A percentile compares a stretch with the other conserved stretches of the same genome.
phyloP scores from a whole-genome alignment of 2,888 invertebrate genomes.

The Tetheella fluctuosa region DNA sequence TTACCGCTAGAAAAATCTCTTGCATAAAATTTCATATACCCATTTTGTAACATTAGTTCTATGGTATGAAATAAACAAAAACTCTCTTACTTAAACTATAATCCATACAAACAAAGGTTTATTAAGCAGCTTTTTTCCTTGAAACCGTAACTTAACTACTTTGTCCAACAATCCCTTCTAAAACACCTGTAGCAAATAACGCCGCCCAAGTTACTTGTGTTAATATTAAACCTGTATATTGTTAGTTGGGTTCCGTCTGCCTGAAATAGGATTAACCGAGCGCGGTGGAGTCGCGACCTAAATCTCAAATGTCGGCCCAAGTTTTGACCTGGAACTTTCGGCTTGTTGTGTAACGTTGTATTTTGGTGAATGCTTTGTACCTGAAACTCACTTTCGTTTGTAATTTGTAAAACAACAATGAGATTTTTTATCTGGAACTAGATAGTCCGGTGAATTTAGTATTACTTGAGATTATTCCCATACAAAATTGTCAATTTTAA shows the following conservation, averaged over 20 bases:
- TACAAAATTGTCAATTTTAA: too few species aligned
- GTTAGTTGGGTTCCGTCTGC: slow-evolving; percentile 28
- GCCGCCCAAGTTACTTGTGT: slow-evolving; percentile 29
- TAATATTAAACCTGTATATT: slow-evolving; percentile 46
- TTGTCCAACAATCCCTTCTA: slow-evolving; percentile 20
- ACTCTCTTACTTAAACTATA: neutral
- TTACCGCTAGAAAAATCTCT: neutral
- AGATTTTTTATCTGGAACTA: neutral
- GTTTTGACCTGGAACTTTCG: slow-evolving; percentile 37
- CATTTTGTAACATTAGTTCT: too few species aligned
- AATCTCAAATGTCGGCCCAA: slow-evolving; percentile 49
- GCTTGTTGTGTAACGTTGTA: neutral
- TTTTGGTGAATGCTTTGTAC: neutral
- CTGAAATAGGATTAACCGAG: slow-evolving; percentile 45
- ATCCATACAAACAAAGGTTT: neutral
- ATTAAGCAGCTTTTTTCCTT: slow-evolving; percentile 3
- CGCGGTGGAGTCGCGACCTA: slow-evolving; percentile 46
- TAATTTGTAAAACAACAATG: neutral
- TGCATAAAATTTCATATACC: neutral
- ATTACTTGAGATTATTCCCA: too few species aligned
- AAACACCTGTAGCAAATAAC: slow-evolving; percentile 8
- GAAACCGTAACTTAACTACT: neutral
- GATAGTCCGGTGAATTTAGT: too few species aligned
- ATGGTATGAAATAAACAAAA: neutral
- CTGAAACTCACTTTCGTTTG: neutral